phyloP scores from a whole-genome alignment of 2,113 vertebrate species.

The Oreotrochilus melanogaster region DNA sequence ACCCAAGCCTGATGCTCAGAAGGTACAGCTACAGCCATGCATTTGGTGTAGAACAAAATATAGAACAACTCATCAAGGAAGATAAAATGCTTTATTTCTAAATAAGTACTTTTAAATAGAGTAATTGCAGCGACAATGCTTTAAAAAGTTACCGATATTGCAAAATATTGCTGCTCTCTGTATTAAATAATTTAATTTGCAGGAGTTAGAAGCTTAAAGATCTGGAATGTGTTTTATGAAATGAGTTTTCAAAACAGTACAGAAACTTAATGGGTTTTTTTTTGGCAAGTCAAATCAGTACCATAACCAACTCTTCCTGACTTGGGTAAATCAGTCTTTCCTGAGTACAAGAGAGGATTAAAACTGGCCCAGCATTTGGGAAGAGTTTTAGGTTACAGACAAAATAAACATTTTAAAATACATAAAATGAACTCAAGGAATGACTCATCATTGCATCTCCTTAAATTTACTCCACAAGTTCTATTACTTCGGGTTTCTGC shows the following conservation, averaged over 20 bases:
- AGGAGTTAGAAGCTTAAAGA: not conserved
- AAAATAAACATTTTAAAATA: not conserved
- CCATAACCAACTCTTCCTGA: not conserved
- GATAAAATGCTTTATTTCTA: not conserved
- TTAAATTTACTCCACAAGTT: constrained; percentile 13
- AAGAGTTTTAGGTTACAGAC: not conserved
- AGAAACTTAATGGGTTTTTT: not conserved
- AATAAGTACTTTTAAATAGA: not conserved
- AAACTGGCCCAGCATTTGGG: not conserved
- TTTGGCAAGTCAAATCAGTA: not conserved
- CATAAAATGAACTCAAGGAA: not conserved
- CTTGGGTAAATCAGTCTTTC: not conserved
- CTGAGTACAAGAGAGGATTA: not conserved
- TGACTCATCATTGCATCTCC: not conserved
- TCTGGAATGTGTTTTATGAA: not conserved
- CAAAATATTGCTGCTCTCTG: not conserved
- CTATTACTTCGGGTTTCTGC: not conserved
- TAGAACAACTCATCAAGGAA: not conserved
- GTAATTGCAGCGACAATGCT: not conserved
- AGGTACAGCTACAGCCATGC: not conserved
- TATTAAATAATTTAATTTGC: not conserved
- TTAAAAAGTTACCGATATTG: not conserved
- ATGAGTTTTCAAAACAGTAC: not conserved
- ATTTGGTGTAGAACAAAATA: not conserved
- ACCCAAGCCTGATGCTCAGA: not conserved